These are phyloP conservation scores for Sula dactylatra DNA, from an alignment of 2,113 vertebrate species.

Conservation along the genomic window DNA sequence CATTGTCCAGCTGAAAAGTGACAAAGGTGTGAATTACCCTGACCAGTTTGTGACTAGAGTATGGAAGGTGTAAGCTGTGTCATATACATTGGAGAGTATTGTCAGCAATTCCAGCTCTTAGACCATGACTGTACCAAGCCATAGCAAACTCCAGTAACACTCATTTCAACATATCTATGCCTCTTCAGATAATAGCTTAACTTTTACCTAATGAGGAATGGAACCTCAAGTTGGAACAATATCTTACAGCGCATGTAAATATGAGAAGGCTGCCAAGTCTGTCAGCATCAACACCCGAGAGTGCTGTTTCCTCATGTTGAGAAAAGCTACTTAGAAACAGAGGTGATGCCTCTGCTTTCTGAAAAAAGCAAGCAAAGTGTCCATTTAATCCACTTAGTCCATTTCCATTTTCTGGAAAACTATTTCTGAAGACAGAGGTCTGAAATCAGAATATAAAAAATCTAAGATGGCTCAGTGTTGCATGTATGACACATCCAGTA, in stretches of 20 bases:
- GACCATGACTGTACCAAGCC: not conserved
- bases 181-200: not conserved
- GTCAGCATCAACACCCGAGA: not conserved
- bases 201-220: not conserved
- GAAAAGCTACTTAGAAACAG: not conserved
- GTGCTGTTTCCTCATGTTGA: not conserved
- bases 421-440: not conserved
- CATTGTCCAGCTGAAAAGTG: not conserved
- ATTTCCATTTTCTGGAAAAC: not conserved
- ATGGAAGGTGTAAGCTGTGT: not conserved
- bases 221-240: not conserved
- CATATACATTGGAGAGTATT: not conserved
- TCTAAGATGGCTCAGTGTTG: not conserved
- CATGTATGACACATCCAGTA: not conserved
- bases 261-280: not conserved
- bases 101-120: not conserved
- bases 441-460: not conserved
- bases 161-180: not conserved
- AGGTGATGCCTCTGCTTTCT: not conserved
- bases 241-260: not conserved
- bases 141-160: not conserved
- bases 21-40: not conserved
- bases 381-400: not conserved
- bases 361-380: not conserved
- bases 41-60: not conserved